A percentile compares a stretch with the other conserved stretches of the same genome.
phyloP scores from a whole-genome alignment of 2,797 vertebrate species.

The Sebastes umbrosus region DNA sequence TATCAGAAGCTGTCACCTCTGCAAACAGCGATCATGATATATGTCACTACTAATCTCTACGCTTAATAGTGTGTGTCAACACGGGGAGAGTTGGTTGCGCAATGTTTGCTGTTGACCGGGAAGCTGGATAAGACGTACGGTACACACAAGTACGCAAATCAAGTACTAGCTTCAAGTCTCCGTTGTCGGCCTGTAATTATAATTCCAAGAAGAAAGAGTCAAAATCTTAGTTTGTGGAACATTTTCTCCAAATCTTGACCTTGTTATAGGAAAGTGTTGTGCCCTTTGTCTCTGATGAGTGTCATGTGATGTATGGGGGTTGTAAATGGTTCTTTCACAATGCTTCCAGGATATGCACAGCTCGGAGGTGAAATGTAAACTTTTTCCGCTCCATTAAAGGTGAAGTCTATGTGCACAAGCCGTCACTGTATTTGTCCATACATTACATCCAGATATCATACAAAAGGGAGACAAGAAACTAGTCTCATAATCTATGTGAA shows the following conservation, averaged over 20 bases:
- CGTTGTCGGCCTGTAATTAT: background rate
- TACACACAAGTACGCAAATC: background rate
- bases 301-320: background rate
- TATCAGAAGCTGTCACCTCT: conserved; percentile 66
- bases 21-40: conserved; percentile 64
- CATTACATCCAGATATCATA: background rate
- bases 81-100: conserved; percentile 25
- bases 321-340: background rate
- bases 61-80: conserved; percentile 62
- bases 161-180: background rate
- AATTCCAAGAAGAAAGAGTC: background rate
- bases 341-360: background rate
- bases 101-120: conserved; percentile 58
- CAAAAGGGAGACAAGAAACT: background rate
- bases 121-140: conserved; percentile 30
- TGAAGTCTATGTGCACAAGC: background rate
- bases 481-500: background rate
- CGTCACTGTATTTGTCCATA: background rate
- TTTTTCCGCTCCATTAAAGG: background rate
- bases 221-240: background rate
- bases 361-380: conserved; percentile 15
- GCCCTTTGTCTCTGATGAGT: background rate
- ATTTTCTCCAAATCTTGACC: background rate
- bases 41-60: conserved; percentile 50
- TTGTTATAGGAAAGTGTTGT: background rate